A percentile compares a stretch with the other conserved stretches of the same genome.
These are phyloP conservation scores for Macrotrachela quadricornifera DNA, from an alignment of 1,140 invertebrate genomes.

Conservation along the genomic window DNA sequence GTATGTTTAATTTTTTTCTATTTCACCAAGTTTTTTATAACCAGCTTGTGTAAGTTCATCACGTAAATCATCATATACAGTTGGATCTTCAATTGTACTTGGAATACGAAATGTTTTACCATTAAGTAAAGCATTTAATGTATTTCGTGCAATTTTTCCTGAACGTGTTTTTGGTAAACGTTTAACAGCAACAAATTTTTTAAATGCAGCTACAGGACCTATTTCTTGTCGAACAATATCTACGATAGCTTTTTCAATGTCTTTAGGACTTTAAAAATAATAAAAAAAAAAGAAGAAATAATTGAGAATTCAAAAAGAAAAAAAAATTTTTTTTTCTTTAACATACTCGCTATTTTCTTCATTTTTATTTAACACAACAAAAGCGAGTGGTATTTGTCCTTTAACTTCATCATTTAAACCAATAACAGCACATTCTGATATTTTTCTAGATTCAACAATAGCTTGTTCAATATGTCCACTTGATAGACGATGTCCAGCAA, in stretches of 20 bases:
- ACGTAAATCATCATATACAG: slow-evolving; percentile 43
- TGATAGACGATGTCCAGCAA: slow-evolving; percentile 67
- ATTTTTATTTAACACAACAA: slow-evolving; percentile 47
- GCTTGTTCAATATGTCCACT: slow-evolving; percentile 61
- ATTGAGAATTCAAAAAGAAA: background rate
- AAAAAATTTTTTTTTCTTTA: background rate
- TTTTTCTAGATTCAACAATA: slow-evolving; percentile 51
- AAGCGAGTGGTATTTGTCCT: slow-evolving; percentile 63
- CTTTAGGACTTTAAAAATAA: too few relatives aligned
- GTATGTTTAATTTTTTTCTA: too few relatives aligned
- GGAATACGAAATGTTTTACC: slow-evolving; percentile 54
- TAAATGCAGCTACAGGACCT: slow-evolving; percentile 68
- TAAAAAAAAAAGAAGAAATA: too few relatives aligned
- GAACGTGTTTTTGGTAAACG: slow-evolving; percentile 54
- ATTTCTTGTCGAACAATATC: slow-evolving; percentile 49
- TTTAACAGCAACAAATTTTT: slow-evolving; percentile 47
- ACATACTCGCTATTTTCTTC: background rate
- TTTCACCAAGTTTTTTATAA: too few relatives aligned
- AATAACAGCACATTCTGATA: slow-evolving; percentile 62
- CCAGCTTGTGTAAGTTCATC: too few relatives aligned
- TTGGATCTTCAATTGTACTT: slow-evolving; percentile 63
- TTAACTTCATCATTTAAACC: slow-evolving; percentile 67
- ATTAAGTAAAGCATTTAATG: slow-evolving; percentile 55
- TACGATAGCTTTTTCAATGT: slow-evolving; percentile 10
- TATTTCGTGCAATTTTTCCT: slow-evolving; percentile 60